Conservation (phyloP, 2,113 vertebrate species). For the Nerophis lumbriciformis region DNA sequence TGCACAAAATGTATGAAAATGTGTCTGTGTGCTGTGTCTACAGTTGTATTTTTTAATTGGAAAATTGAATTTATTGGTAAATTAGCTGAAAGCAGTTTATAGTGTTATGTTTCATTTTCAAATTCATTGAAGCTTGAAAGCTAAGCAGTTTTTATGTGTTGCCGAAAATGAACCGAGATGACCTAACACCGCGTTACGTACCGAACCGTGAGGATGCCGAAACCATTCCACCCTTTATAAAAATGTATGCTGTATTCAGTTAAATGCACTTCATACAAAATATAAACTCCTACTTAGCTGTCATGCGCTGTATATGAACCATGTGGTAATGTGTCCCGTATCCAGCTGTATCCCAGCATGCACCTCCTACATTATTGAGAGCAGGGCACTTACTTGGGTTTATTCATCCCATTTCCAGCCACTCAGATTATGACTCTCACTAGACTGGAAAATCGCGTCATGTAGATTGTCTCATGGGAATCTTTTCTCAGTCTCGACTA, state of each 20-base stretch:
- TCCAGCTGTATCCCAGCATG: slow-evolving; percentile 26
- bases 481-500: slow-evolving; percentile 37
- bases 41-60: too few species aligned
- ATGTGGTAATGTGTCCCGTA: slow-evolving; percentile 15
- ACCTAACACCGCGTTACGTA: too few species aligned
- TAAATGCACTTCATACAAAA: slow-evolving; percentile 10
- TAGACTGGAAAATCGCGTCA: slow-evolving; percentile 53
- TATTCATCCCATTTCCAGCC: slow-evolving; percentile 57
- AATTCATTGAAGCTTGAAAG: too few species aligned
- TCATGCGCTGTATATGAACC: neutral
- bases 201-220: too few species aligned
- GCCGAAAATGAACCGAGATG: too few species aligned
- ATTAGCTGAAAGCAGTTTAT: too few species aligned
- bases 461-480: slow-evolving; percentile 44
- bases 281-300: slow-evolving; percentile 10
- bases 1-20: too few species aligned
- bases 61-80: too few species aligned
- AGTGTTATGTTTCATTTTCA: too few species aligned
- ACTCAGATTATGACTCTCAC: slow-evolving; percentile 49
- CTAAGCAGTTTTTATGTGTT: too few species aligned
- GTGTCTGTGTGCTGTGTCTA: too few species aligned
- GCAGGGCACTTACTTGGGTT: slow-evolving; percentile 34
- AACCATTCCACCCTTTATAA: too few species aligned
- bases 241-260: neutral
- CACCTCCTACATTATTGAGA: slow-evolving; percentile 46